A percentile compares a stretch with the other conserved stretches of the same genome.
Conservation (phyloP, 1,140 invertebrate species). For the Chymomyza costata region DNA sequence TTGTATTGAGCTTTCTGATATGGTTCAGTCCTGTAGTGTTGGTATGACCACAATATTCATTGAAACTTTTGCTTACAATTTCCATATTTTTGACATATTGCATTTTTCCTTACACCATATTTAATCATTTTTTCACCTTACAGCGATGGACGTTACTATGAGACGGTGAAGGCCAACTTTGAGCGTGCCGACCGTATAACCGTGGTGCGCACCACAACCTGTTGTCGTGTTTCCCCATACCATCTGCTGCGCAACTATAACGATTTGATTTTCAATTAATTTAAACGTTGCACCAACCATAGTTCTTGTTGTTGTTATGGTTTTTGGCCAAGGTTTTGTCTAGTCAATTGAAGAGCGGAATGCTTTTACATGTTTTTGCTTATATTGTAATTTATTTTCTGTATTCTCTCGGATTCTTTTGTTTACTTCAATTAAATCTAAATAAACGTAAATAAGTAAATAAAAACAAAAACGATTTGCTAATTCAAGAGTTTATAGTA, state of each 20-base stretch:
- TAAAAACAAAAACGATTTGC: constrained; percentile 56
- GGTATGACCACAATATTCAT: no score
- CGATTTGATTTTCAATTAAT: constrained; percentile 95
- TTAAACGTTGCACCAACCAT: constrained; percentile 39
- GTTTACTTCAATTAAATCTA: constrained; percentile 60
- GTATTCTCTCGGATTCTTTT: constrained; percentile 55
- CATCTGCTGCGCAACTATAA: constrained; percentile 94
- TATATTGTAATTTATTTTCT: constrained; percentile 41
- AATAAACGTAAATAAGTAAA: constrained; percentile 60
- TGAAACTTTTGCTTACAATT: no score
- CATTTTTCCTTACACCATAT: no score
- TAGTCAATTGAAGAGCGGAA: constrained; percentile 26
- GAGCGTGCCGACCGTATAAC: constrained; percentile 97
- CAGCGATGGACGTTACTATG: constrained; percentile 99
- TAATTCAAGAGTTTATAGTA: constrained; percentile 48
- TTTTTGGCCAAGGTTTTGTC: constrained; percentile 11
- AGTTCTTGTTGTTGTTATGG: constrained; percentile 17
- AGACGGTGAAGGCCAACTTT: constrained; percentile 99
- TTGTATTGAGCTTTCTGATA: no score
- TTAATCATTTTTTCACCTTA: constrained; percentile 57
- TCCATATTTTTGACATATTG: not conserved
- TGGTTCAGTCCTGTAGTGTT: no score
- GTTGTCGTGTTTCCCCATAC: constrained; percentile 92
- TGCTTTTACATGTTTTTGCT: constrained; percentile 28
- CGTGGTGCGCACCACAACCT: constrained; percentile 96